Conservation (phyloP, 2,888 invertebrate genomes). For the Limnephilus rhombicus region DNA sequence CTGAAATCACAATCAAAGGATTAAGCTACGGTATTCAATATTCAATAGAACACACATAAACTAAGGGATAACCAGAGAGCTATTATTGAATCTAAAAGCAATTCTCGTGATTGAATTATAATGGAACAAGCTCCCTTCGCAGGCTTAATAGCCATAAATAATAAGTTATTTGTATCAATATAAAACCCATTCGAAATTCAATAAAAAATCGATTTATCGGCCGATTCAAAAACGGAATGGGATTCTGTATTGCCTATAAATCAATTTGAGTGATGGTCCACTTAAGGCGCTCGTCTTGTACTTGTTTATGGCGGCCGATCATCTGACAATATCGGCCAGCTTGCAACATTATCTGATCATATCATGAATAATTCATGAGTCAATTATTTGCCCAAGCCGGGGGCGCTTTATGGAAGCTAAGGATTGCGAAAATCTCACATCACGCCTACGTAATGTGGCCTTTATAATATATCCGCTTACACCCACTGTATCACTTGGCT, state of each 20-base stretch:
- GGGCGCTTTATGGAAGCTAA: slow-evolving; percentile 39
- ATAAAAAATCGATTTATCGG: slow-evolving; percentile 50
- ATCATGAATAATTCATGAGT: slow-evolving; percentile 58
- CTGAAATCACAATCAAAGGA: slow-evolving; percentile 55
- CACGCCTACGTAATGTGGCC: slow-evolving; percentile 48
- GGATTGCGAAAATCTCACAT: slow-evolving; percentile 24
- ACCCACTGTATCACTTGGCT: background rate
- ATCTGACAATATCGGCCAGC: slow-evolving; percentile 52
- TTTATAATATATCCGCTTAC: slow-evolving; percentile 28
- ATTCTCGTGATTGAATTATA: background rate
- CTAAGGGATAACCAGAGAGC: background rate
- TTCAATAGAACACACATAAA: background rate
- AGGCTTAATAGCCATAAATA: slow-evolving; percentile 3
- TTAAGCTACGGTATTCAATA: background rate
- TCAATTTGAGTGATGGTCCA: slow-evolving; percentile 52
- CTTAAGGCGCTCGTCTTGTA: slow-evolving; percentile 37
- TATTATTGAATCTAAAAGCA: background rate
- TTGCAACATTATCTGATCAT: slow-evolving; percentile 57
- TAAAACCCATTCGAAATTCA: slow-evolving; percentile 39
- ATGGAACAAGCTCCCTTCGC: background rate
- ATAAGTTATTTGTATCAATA: slow-evolving; percentile 36
- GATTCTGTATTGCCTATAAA: slow-evolving; percentile 46
- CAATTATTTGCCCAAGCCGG: slow-evolving; percentile 57
- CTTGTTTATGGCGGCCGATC: slow-evolving; percentile 44
- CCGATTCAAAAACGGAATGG: slow-evolving; percentile 39